Evolutionary conservation across 1,140 invertebrate species (phyloP).

Genomic region (Neodiprion lecontei): DNA sequence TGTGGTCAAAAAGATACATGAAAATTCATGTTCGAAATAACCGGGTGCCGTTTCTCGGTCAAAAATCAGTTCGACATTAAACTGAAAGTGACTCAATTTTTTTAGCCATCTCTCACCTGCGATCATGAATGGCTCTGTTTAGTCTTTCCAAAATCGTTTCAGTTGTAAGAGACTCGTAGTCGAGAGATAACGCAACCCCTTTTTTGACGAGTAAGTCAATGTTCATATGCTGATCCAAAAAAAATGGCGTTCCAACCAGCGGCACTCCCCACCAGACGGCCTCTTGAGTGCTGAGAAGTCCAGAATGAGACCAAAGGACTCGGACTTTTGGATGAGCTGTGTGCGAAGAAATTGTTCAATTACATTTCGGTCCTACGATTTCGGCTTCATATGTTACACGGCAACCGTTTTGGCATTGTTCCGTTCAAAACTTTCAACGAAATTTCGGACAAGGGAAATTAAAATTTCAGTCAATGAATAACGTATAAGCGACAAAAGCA

Average conservation of each 20-base stretch:
- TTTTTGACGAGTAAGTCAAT: conserved; percentile 56
- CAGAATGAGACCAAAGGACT: conserved; percentile 76
- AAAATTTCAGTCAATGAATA: too few species aligned
- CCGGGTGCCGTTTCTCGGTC: too few species aligned
- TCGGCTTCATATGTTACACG: too few species aligned
- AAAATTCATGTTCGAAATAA: too few species aligned
- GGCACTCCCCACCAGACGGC: conserved; percentile 75
- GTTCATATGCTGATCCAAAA: conserved; percentile 70
- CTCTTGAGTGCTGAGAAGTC: conserved; percentile 73
- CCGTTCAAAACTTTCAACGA: too few species aligned
- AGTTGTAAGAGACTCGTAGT: conserved; percentile 31
- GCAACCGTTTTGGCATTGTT: too few species aligned
- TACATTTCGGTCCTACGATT: too few species aligned
- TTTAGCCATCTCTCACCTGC: background rate
- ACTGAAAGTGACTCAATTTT: background rate
- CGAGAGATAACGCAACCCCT: conserved; percentile 55
- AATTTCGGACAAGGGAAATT: too few species aligned
- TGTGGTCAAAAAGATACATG: too few species aligned
- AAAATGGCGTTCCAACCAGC: conserved; percentile 73
- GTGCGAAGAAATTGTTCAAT: conserved; percentile 9
- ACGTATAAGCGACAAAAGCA: too few species aligned
- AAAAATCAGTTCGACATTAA: too few species aligned
- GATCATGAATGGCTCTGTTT: background rate
- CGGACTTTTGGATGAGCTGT: conserved; percentile 72
- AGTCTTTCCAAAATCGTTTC: background rate